Conservation (phyloP, 2,888 invertebrate species). For the Drosophila atripex region DNA sequence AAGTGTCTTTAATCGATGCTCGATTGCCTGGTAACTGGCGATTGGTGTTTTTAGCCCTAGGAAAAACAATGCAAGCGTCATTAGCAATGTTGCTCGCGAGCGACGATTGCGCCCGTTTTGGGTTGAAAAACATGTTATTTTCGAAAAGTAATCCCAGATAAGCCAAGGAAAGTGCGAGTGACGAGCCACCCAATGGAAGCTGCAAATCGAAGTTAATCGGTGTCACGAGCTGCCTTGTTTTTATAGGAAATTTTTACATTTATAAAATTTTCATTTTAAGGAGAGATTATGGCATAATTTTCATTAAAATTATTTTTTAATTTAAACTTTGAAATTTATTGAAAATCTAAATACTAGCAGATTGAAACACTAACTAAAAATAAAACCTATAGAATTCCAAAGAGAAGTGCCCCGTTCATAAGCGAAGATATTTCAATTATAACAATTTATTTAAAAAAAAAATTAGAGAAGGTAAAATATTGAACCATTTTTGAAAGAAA, state of each 20-base stretch:
- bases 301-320: too few relatives aligned
- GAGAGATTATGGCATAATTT: neutral
- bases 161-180: constrained; percentile 61
- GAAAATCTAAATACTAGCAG: neutral
- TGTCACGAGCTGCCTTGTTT: constrained; percentile 9
- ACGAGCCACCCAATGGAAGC: constrained; percentile 7
- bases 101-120: constrained; percentile 42
- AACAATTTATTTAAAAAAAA: too few relatives aligned
- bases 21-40: constrained; percentile 54
- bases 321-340: neutral
- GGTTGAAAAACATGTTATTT: constrained; percentile 77
- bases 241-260: neutral
- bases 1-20: constrained; percentile 7
- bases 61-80: constrained; percentile 61
- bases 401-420: too few relatives aligned
- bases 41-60: constrained; percentile 25
- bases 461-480: too few relatives aligned
- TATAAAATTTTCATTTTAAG: neutral
- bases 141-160: constrained; percentile 56
- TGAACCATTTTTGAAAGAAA: neutral
- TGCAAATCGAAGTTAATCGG: constrained; percentile 31
- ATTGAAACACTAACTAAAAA: neutral
- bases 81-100: constrained; percentile 34
- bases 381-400: too few relatives aligned
- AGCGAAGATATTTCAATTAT: too few relatives aligned